These are phyloP conservation scores for Drosophila repleta DNA, from an alignment of 1,140 invertebrate genomes.

Conservation along the genomic window DNA sequence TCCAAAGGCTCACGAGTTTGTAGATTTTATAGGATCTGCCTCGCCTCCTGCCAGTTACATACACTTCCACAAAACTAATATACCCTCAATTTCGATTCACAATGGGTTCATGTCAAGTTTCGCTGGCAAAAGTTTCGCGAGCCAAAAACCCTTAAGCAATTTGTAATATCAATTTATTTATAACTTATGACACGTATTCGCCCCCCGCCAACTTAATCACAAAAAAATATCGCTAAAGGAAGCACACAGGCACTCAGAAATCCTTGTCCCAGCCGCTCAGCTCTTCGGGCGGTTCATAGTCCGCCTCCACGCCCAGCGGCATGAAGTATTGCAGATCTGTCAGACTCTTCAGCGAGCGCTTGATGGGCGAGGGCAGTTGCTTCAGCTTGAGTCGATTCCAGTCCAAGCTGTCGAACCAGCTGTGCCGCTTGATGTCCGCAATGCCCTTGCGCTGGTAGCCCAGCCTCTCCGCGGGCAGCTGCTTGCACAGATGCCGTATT, in stretches of 20 bases:
- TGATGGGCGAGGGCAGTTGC: constrained; percentile 89
- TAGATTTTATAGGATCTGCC: too few species aligned
- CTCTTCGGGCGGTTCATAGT: constrained; percentile 87
- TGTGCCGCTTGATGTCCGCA: constrained; percentile 96
- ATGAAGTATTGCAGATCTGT: constrained; percentile 89
- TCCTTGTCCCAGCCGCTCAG: constrained; percentile 89
- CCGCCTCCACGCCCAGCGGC: constrained; percentile 85
- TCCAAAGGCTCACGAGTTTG: too few species aligned
- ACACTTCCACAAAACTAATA: too few species aligned
- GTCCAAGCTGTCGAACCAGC: constrained; percentile 97
- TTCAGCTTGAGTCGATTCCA: constrained; percentile 92
- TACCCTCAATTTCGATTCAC: too few species aligned
- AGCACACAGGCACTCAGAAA: constrained; percentile 84
- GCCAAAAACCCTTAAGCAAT: constrained; percentile 6
- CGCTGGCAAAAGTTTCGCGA: not conserved
- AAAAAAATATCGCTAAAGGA: too few species aligned
- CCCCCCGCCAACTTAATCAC: too few species aligned
- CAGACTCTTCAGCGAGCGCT: constrained; percentile 88
- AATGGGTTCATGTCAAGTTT: too few species aligned
- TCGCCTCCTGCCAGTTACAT: too few species aligned
- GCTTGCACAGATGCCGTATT: constrained; percentile 94
- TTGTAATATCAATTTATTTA: constrained; percentile 41
- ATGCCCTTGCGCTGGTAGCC: constrained; percentile 96
- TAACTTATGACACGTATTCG: constrained; percentile 18
- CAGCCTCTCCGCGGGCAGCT: constrained; percentile 95